Percentiles rank a stretch among this genome's conserved stretches.
These are phyloP conservation scores for Gracilinanus agilis DNA, from an alignment of 2,113 vertebrate species.

Conservation along the genomic window DNA sequence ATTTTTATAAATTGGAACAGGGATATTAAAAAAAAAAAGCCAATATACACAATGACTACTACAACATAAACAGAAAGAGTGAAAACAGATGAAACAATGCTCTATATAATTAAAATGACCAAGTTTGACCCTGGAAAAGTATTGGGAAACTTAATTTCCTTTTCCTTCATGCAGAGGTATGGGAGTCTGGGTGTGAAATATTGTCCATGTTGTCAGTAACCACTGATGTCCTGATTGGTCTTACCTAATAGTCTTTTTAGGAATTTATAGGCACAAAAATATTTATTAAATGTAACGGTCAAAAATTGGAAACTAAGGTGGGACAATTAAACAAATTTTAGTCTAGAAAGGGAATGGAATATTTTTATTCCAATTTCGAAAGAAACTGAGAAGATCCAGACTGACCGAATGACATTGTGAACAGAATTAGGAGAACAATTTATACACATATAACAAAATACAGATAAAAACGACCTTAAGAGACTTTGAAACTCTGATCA, in stretches of 20 bases:
- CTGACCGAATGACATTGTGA: background rate
- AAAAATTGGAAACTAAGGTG: background rate
- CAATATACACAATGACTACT: background rate
- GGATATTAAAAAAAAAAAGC: background rate
- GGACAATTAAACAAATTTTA: background rate
- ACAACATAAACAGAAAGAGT: background rate
- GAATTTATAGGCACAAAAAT: background rate
- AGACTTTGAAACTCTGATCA: background rate
- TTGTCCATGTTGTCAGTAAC: background rate
- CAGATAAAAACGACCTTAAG: background rate
- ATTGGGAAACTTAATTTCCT: background rate
- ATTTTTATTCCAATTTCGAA: background rate
- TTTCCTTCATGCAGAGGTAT: background rate
- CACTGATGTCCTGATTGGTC: background rate
- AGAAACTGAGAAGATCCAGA: background rate
- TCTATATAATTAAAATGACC: background rate
- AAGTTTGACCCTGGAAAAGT: background rate
- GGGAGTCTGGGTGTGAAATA: background rate
- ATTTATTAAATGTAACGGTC: background rate
- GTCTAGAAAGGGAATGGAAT: background rate
- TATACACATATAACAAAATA: background rate
- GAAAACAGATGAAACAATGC: background rate
- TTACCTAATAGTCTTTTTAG: background rate
- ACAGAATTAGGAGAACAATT: background rate
- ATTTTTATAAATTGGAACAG: background rate